Base-by-base conservation (phyloP, 2,797 vertebrate genomes). In the Garrulus glandarius region DNA sequence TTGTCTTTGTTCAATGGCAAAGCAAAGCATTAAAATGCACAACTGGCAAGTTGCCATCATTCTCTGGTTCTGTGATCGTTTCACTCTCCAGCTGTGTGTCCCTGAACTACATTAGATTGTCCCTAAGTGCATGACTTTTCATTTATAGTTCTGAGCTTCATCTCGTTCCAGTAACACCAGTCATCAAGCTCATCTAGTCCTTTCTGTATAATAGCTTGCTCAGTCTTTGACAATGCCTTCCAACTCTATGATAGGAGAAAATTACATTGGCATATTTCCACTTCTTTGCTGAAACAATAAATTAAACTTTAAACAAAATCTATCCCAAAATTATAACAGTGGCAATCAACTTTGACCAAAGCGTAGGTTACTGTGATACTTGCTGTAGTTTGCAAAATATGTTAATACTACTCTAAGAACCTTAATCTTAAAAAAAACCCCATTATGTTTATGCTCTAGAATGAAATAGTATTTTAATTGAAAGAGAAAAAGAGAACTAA, bases 71-170 rank as follows among this genome's bases (percentile, higher is more conserved):
- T 94, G 47, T 84, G 83, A 92, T 92, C n/a, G 3, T 72, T 88
- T 79, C 78, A 57, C 43, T 86, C 61, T 93, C 80, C 83, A 94
- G 74, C 85, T 88, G 61, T 50, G 79, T 64, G 30, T 84, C 74
- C 80, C 76, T 76, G 57, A 55, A 63, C 47, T 70, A 8, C 69
- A 81, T 79, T 24, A 92, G 36, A 94, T 78, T 90, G 87, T 76
- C 80, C 80, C 47, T n/a, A 88, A 93, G 71, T 90, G 67, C 77
- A 81, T 26, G 85, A 86, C 87, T 94, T 94, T 92, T 96, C 69
- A 92, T 92, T 81, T 88, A 55, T n/a, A 88, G 63, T 41, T 87
- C 72, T 67, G 85, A 94, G 90, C 86, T 92, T 93, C 50, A 90
- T 88, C 83, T 95, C 1, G 1, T 90, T 84, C 57, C 74, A 92